A percentile compares a stretch with the other conserved stretches of the same genome.
Conservation (phyloP, 2,113 vertebrate species). For the Gnathonemus echidnorhynchus region DNA sequence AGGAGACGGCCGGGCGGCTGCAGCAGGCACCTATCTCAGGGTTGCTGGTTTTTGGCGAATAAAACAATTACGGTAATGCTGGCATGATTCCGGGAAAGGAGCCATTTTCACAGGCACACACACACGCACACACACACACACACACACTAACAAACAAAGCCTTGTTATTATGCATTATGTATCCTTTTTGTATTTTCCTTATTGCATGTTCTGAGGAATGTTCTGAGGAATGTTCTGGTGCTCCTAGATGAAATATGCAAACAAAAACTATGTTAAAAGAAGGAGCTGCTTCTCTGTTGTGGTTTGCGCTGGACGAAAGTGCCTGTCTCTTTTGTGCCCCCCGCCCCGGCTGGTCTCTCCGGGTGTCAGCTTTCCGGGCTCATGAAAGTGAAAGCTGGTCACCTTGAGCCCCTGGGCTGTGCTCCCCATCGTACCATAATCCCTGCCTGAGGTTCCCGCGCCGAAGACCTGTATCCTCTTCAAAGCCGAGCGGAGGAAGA, state of each 20-base stretch:
- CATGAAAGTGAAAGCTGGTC: slow-evolving; percentile 31
- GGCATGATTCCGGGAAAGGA: background rate
- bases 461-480: slow-evolving; percentile 44
- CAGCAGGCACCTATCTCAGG: background rate
- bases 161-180: background rate
- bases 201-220: background rate
- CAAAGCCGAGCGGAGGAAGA: slow-evolving; percentile 39
- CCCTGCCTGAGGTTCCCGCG: slow-evolving; percentile 40
- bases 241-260: background rate
- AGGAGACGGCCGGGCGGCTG: background rate
- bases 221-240: background rate
- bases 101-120: background rate
- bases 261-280: background rate
- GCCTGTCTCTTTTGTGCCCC: background rate
- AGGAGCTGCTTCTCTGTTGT: background rate
- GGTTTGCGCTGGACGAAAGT: background rate
- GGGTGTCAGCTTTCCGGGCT: slow-evolving; percentile 44
- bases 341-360: background rate
- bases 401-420: slow-evolving; percentile 29
- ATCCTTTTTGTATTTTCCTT: background rate
- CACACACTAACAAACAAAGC: background rate
- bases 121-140: background rate
- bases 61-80: background rate
- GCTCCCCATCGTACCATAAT: slow-evolving; percentile 16
- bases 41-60: background rate